Evolutionary conservation across 30 jellyfish, hydroid and myxozoan species (phyloP).

Genomic region (Mastigias papua): DNA sequence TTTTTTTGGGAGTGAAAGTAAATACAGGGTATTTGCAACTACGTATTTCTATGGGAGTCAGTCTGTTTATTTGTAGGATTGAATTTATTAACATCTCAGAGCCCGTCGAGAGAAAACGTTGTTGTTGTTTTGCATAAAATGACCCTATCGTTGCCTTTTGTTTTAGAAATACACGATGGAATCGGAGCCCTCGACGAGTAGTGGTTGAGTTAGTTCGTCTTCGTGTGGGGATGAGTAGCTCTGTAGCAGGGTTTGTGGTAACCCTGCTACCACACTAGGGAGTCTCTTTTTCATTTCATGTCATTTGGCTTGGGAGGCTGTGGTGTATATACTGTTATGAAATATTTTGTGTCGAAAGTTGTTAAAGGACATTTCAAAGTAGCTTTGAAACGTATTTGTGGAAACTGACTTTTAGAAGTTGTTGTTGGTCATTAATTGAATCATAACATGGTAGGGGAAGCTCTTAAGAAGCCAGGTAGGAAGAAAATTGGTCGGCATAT

Average conservation of each 20-base stretch:
- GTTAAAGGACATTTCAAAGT: background rate
- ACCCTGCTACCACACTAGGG: background rate
- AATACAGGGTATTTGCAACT: no score
- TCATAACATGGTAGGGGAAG: background rate
- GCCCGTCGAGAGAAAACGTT: no score
- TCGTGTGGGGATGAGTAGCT: background rate
- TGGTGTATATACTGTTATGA: slow-evolving; percentile 17
- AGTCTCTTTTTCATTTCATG: background rate
- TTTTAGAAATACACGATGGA: slow-evolving; percentile 63
- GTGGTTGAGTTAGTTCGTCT: slow-evolving; percentile 49
- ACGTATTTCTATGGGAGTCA: no score
- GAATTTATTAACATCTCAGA: no score
- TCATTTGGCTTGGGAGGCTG: slow-evolving; percentile 3
- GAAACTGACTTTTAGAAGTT: background rate
- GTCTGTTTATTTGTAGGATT: no score
- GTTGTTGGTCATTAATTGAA: background rate
- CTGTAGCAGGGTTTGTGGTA: background rate
- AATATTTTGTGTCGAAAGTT: background rate
- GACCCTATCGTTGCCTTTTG: background rate
- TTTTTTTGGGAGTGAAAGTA: no score
- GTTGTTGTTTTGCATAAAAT: background rate
- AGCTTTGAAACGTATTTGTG: background rate
- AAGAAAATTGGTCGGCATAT: background rate
- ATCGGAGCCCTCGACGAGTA: slow-evolving; percentile 95
- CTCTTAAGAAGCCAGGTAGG: no score